Evolutionary conservation across 2,888 invertebrate species (phyloP).

Genomic region (Apamea epomidion): DNA sequence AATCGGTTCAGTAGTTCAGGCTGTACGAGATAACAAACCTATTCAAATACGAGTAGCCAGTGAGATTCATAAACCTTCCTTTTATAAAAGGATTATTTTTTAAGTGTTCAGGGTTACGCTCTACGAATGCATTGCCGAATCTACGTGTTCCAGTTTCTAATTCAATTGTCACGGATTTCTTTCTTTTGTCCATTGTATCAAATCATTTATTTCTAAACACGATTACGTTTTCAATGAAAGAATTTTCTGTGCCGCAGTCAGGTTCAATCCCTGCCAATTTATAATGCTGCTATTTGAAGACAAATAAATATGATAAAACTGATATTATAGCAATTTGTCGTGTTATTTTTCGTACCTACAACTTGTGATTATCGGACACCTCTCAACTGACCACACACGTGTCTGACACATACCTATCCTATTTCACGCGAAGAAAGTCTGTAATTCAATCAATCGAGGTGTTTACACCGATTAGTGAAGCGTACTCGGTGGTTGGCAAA

Average conservation of each 20-base stretch:
- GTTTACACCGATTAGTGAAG: constrained; percentile 83
- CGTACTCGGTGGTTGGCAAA: constrained; percentile 80
- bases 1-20: not conserved
- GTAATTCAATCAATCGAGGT: constrained; percentile 80
- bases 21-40: not conserved
- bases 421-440: constrained; percentile 80
- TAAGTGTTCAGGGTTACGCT: constrained; percentile 49
- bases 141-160: constrained; percentile 49
- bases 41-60: not conserved
- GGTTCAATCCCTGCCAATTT: not conserved
- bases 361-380: constrained; percentile 11
- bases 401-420: constrained; percentile 65
- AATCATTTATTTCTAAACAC: constrained; percentile 33
- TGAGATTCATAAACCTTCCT: not conserved
- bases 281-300: not conserved
- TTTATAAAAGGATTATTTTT: constrained; percentile 41
- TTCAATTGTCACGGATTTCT: constrained; percentile 44
- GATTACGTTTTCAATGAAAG: constrained; percentile 30
- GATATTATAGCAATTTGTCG: not conserved
- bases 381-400: constrained; percentile 39
- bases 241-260: constrained; percentile 1
- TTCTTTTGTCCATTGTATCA: constrained; percentile 50
- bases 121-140: constrained; percentile 35
- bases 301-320: not conserved
- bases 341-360: not conserved